Percentiles rank a stretch among this genome's conserved stretches.
Evolutionary conservation across 2,797 vertebrate species (phyloP).

Genomic region (Salarias fasciatus): DNA sequence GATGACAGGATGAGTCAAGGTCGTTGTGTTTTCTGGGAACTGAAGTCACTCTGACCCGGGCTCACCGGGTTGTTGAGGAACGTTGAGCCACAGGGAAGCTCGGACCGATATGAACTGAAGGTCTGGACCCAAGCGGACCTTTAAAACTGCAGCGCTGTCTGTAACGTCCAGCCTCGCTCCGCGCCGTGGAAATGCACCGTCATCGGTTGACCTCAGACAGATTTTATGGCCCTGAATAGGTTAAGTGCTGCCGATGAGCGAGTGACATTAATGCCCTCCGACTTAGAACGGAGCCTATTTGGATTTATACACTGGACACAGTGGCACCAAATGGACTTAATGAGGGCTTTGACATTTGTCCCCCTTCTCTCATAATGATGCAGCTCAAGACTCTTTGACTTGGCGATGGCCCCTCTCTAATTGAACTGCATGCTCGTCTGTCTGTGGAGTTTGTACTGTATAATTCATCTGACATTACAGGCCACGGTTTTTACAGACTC

Average conservation of each 20-base stretch:
- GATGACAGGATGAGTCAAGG: not conserved
- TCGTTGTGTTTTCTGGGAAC: too few species aligned
- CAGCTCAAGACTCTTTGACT: constrained; percentile 49
- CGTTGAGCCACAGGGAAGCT: too few species aligned
- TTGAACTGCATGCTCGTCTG: constrained; percentile 40
- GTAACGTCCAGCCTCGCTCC: not conserved
- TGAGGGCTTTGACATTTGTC: constrained; percentile 71
- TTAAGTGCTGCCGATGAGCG: constrained; percentile 54
- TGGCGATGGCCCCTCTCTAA: constrained; percentile 55
- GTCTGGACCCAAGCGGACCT: too few species aligned
- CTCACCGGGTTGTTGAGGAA: too few species aligned
- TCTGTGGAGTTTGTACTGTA: constrained; percentile 36
- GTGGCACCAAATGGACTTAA: constrained; percentile 66
- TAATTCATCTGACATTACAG: constrained; percentile 35
- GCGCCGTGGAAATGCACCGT: constrained; percentile 13
- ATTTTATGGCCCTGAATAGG: constrained; percentile 49
- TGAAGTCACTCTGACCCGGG: too few species aligned
- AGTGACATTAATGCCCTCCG: constrained; percentile 37
- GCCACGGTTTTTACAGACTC: constrained; percentile 18
- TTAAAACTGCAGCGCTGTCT: not conserved
- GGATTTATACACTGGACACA: constrained; percentile 62
- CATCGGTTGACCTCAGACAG: constrained; percentile 23
- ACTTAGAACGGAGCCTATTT: constrained; percentile 34
- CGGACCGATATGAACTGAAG: too few species aligned
- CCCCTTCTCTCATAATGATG: constrained; percentile 58